A percentile compares a stretch with the other conserved stretches of the same genome.
Evolutionary conservation across 2,113 vertebrate genomes (phyloP).

Genomic region (Neofelis nebulosa): DNA sequence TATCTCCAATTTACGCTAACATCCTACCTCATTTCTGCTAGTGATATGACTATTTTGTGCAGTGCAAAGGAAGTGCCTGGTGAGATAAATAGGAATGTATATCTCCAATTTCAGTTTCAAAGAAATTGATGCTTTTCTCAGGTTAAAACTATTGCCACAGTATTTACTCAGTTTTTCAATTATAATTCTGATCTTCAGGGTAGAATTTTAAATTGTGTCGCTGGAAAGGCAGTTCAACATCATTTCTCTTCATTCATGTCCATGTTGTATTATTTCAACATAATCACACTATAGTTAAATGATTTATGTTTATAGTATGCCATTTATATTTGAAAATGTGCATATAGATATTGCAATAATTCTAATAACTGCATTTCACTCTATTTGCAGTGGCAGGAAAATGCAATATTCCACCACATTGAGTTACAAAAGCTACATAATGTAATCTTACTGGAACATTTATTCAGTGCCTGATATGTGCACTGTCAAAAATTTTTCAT

Average conservation of each 20-base stretch:
- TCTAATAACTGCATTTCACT: slow-evolving; percentile 81
- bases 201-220: slow-evolving; percentile 70
- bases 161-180: slow-evolving; percentile 85
- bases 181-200: slow-evolving; percentile 82
- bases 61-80: slow-evolving; percentile 79
- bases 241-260: slow-evolving; percentile 84
- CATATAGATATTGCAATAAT: slow-evolving; percentile 81
- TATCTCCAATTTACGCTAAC: slow-evolving; percentile 76
- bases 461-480: slow-evolving; percentile 76
- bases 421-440: slow-evolving; percentile 78
- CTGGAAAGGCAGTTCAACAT: slow-evolving; percentile 75
- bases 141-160: slow-evolving; percentile 77
- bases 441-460: slow-evolving; percentile 77
- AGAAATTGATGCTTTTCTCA: slow-evolving; percentile 79
- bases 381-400: slow-evolving; percentile 79
- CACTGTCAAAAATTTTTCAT: slow-evolving; percentile 73
- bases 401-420: slow-evolving; percentile 77
- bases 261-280: slow-evolving; percentile 86
- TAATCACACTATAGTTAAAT: slow-evolving; percentile 79
- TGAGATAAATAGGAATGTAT: slow-evolving; percentile 81
- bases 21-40: slow-evolving; percentile 83
- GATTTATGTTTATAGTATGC: slow-evolving; percentile 84
- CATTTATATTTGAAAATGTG: slow-evolving; percentile 85
- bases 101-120: slow-evolving; percentile 81
- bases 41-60: slow-evolving; percentile 79